A percentile compares a stretch with the other conserved stretches of the same genome.
phyloP scores from a whole-genome alignment of 2,888 invertebrate species.

The Cephus pygmeus region DNA sequence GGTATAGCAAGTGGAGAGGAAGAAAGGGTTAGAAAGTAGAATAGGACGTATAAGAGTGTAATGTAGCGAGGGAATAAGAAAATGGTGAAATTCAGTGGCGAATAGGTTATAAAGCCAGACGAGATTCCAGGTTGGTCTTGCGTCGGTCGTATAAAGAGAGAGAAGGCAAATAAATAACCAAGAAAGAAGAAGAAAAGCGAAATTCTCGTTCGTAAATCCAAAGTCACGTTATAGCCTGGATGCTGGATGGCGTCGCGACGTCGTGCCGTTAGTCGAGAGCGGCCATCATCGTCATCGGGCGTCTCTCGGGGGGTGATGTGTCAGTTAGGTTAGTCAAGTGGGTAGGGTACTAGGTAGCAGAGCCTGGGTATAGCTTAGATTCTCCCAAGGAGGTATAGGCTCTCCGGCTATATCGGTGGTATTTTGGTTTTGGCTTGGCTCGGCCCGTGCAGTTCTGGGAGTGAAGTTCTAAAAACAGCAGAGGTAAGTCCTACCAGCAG shows the following conservation, averaged over 20 bases:
- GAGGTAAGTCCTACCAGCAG: slow-evolving; percentile 61
- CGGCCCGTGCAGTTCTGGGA: slow-evolving; percentile 65
- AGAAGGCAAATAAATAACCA: not conserved
- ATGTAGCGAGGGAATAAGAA: too few relatives aligned
- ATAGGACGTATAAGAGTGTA: too few relatives aligned
- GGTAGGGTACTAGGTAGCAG: slow-evolving; percentile 24
- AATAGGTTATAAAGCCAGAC: too few relatives aligned
- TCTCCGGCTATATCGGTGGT: slow-evolving; percentile 56
- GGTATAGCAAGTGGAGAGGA: too few relatives aligned
- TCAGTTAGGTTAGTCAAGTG: slow-evolving; percentile 12
- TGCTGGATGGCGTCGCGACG: too few relatives aligned
- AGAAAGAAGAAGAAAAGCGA: slow-evolving; percentile 4
- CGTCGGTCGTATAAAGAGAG: slow-evolving; percentile 16
- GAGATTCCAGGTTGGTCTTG: slow-evolving; percentile 7
- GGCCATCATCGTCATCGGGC: slow-evolving; percentile 11
- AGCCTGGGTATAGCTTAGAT: slow-evolving; percentile 19
- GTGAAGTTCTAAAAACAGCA: slow-evolving; percentile 67
- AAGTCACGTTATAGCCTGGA: too few relatives aligned
- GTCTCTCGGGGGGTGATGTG: slow-evolving; percentile 15
- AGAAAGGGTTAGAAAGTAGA: too few relatives aligned
- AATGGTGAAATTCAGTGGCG: too few relatives aligned
- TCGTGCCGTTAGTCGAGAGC: not conserved
- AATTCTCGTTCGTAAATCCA: not conserved
- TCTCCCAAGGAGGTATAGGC: slow-evolving; percentile 32
- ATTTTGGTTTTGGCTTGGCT: slow-evolving; percentile 66